These are phyloP conservation scores for Podiceps cristatus DNA, from an alignment of 2,113 vertebrate species.

Conservation along the genomic window DNA sequence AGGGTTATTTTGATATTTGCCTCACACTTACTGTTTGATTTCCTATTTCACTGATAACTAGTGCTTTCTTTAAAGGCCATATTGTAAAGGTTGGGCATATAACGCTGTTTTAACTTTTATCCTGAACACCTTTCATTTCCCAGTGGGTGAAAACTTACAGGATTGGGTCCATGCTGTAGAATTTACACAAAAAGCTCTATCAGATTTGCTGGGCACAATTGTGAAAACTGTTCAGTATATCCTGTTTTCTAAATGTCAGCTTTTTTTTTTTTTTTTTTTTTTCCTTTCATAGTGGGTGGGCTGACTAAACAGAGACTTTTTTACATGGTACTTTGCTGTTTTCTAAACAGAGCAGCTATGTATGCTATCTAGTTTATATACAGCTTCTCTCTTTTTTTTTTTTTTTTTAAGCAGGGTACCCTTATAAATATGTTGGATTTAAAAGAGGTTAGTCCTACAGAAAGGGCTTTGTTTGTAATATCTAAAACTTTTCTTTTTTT, in stretches of 20 bases:
- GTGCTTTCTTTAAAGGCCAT: background rate
- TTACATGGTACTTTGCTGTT: slow-evolving; percentile 79
- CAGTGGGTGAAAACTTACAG: background rate
- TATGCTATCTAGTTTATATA: slow-evolving; percentile 80
- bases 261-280: slow-evolving; percentile 53
- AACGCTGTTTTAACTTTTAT: background rate
- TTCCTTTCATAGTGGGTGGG: slow-evolving; percentile 77
- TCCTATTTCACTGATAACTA: background rate
- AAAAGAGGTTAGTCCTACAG: slow-evolving; percentile 62
- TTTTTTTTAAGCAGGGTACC: slow-evolving; percentile 60
- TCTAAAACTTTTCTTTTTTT: slow-evolving; percentile 36
- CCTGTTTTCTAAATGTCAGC: slow-evolving; percentile 71
- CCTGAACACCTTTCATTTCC: background rate
- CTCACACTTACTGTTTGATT: background rate
- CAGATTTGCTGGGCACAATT: slow-evolving; percentile 73
- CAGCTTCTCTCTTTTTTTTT: slow-evolving; percentile 36
- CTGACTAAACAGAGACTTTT: slow-evolving; percentile 79
- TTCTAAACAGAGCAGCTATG: slow-evolving; percentile 80
- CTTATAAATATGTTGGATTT: slow-evolving; percentile 71
- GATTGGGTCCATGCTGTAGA: background rate
- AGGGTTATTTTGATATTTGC: background rate
- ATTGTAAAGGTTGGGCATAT: background rate
- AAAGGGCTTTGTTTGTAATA: slow-evolving; percentile 67
- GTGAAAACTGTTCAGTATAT: slow-evolving; percentile 74
- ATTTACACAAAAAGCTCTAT: slow-evolving; percentile 61